These are phyloP conservation scores for Dicrostonyx torquatus DNA, from an alignment of 2,797 vertebrate species.

Conservation along the genomic window DNA sequence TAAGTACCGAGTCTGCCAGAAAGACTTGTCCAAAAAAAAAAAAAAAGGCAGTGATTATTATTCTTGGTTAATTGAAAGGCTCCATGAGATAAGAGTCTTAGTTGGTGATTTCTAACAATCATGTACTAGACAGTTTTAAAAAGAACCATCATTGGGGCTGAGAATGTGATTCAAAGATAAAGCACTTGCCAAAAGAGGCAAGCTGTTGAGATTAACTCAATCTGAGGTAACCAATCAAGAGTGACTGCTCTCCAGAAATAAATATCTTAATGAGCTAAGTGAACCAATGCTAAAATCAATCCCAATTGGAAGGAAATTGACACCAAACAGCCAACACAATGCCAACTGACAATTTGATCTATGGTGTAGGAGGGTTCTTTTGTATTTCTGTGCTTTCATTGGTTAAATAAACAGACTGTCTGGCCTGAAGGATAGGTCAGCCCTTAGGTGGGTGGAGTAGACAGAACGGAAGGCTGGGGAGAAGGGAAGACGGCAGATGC, in stretches of 20 bases:
- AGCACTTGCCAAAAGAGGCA: background rate
- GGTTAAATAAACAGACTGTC: no score
- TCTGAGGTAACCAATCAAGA: background rate
- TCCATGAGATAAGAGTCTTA: conserved; percentile 13
- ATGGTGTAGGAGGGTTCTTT: no score
- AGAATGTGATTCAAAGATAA: background rate
- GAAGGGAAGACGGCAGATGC: no score
- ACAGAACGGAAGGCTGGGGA: no score
- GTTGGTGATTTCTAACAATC: background rate
- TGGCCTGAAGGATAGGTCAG: no score
- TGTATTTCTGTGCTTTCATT: no score
- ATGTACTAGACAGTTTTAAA: background rate
- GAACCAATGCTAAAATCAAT: background rate
- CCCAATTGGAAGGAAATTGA: conserved; percentile 29
- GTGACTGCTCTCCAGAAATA: conserved; percentile 29
- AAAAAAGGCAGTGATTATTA: background rate
- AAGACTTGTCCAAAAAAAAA: background rate
- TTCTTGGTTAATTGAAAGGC: conserved; percentile 43
- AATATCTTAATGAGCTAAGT: conserved; percentile 37
- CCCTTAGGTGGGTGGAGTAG: no score
- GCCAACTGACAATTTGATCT: background rate
- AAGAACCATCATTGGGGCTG: background rate
- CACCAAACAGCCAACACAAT: background rate
- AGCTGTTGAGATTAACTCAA: background rate
- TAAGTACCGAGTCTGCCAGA: background rate